These are phyloP conservation scores for Parotia lawesii DNA, from an alignment of 2,113 vertebrate species.

Conservation along the genomic window DNA sequence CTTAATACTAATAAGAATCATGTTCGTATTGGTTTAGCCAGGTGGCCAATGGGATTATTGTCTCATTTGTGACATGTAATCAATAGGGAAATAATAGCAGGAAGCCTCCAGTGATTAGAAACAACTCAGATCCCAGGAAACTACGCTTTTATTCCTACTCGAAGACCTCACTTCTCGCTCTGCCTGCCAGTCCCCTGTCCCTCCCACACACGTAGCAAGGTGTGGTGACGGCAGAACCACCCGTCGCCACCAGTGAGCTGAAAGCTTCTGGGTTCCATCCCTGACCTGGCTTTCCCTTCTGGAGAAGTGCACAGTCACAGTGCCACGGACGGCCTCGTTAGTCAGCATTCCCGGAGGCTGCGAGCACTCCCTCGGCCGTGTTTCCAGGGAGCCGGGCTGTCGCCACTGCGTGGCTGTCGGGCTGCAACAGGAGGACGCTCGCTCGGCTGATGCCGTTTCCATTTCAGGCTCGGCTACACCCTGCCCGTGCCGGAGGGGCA, in stretches of 20 bases:
- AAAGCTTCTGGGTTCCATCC: background rate
- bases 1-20: background rate
- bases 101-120: background rate
- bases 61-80: background rate
- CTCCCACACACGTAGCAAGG: accelerated
- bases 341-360: background rate
- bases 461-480: background rate
- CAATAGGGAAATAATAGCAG: background rate
- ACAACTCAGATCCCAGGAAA: background rate
- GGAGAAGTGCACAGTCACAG: background rate
- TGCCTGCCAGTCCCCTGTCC: background rate
- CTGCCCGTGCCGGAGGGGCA: background rate
- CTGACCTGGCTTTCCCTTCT: background rate
- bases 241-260: accelerated
- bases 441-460: background rate
- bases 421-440: background rate
- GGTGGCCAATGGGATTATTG: background rate
- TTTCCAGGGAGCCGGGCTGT: background rate
- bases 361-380: background rate
- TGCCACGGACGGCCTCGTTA: background rate
- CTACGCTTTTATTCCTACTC: background rate
- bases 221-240: background rate
- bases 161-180: background rate
- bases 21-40: background rate
- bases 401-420: background rate